These are phyloP conservation scores for Alosa alosa DNA, from an alignment of 2,113 vertebrate genomes.

Conservation along the genomic window DNA sequence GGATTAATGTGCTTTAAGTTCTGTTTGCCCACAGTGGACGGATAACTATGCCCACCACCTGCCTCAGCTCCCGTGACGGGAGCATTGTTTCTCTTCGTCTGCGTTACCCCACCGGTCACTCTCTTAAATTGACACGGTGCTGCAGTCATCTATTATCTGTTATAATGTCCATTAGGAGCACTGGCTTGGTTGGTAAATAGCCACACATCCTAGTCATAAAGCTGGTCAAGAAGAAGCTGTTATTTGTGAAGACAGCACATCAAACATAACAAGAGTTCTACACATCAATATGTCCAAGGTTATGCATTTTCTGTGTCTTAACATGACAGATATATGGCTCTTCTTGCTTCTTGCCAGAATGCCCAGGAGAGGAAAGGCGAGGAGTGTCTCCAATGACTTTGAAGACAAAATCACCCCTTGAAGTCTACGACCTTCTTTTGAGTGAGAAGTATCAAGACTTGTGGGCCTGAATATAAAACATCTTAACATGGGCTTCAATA, in stretches of 20 bases:
- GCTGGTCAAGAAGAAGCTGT: neutral
- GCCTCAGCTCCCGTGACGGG: neutral
- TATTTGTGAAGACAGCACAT: neutral
- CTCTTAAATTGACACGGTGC: neutral
- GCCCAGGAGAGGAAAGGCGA: constrained; percentile 20
- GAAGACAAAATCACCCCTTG: constrained; percentile 29
- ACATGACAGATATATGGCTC: constrained; percentile 56
- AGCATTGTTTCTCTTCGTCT: neutral
- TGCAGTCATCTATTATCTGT: neutral
- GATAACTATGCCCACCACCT: neutral
- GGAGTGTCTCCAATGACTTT: constrained; percentile 22
- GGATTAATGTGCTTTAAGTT: neutral
- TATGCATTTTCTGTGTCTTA: constrained; percentile 54
- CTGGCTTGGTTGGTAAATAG: constrained; percentile 34
- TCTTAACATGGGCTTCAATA: neutral
- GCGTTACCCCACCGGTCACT: neutral
- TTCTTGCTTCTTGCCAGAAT: constrained; percentile 20
- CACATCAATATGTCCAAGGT: constrained; percentile 39
- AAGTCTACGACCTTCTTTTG: constrained; percentile 31
- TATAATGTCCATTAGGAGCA: neutral
- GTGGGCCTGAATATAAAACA: neutral
- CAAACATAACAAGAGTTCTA: constrained; percentile 38
- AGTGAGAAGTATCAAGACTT: neutral
- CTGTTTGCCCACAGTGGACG: neutral
- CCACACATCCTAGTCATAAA: constrained; percentile 39